A percentile compares a stretch with the other conserved stretches of the same genome.
These are phyloP conservation scores for Brachylomia viminalis DNA, from an alignment of 2,888 invertebrate species.

Conservation along the genomic window DNA sequence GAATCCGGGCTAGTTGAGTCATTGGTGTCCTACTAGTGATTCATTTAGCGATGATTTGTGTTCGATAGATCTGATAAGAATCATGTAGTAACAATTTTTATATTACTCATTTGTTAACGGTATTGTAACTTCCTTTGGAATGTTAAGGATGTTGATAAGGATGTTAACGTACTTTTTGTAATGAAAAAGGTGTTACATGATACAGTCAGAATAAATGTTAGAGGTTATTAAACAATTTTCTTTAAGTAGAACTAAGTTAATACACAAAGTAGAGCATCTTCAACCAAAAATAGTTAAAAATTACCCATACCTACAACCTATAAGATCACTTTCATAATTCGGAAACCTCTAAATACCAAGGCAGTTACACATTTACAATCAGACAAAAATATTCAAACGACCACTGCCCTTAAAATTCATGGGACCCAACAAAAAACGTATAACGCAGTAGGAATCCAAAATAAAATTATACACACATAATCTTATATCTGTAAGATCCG, in stretches of 20 bases:
- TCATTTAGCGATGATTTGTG: conserved; percentile 62
- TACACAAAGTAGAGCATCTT: conserved; percentile 3
- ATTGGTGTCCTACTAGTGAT: conserved; percentile 56
- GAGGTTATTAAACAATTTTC: neutral
- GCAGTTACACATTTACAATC: conserved; percentile 42
- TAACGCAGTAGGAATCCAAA: conserved; percentile 78
- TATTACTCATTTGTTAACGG: conserved; percentile 59
- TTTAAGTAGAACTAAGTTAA: neutral
- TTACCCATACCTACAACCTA: too few species aligned
- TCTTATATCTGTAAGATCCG: conserved; percentile 78
- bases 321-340: neutral
- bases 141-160: conserved; percentile 9
- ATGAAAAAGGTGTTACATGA: neutral
- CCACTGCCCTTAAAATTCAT: conserved; percentile 56
- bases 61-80: conserved; percentile 61
- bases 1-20: conserved; percentile 64
- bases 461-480: conserved; percentile 78
- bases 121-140: conserved; percentile 52
- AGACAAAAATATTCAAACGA: conserved; percentile 40
- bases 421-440: conserved; percentile 62
- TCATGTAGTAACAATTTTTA: conserved; percentile 28
- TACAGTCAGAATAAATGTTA: too few species aligned
- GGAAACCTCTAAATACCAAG: conserved; percentile 28
- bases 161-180: neutral
- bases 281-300: neutral